phyloP scores from a whole-genome alignment of 2,888 invertebrate species.

The Eustalomyia histrio region DNA sequence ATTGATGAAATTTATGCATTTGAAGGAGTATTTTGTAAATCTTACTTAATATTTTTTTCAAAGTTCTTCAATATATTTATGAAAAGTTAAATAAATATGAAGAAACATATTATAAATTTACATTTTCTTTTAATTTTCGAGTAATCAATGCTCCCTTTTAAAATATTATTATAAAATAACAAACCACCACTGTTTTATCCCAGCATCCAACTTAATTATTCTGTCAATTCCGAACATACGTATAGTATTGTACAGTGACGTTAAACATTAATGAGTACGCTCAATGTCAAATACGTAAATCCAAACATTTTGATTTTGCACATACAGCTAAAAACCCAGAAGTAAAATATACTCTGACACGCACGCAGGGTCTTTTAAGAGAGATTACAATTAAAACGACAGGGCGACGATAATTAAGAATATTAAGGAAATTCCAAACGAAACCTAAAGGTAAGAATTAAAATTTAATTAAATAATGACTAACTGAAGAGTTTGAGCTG shows the following conservation, averaged over 20 bases:
- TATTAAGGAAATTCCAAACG: too few species aligned
- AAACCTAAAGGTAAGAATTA: too few species aligned
- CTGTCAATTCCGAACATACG: background rate
- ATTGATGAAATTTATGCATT: too few species aligned
- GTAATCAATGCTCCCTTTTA: background rate
- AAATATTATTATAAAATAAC: background rate
- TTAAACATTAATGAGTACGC: constrained; percentile 11
- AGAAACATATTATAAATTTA: too few species aligned
- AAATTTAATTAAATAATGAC: too few species aligned
- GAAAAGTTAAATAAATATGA: too few species aligned
- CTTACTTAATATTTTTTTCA: too few species aligned
- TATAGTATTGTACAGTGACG: constrained; percentile 5
- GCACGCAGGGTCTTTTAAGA: background rate
- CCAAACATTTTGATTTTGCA: constrained; percentile 16
- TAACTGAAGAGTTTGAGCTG: background rate
- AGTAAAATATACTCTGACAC: background rate
- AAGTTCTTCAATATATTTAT: too few species aligned
- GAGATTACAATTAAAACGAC: background rate
- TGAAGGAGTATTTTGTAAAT: too few species aligned
- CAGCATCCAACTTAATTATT: constrained; percentile 16
- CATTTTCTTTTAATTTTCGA: too few species aligned
- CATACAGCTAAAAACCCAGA: background rate
- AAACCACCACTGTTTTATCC: constrained; percentile 14
- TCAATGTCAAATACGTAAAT: constrained; percentile 22
- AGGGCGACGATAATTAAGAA: background rate